These are phyloP conservation scores for Caenorhabditis sp. DNA, from an alignment of 2,888 invertebrate genomes.

Conservation along the genomic window DNA sequence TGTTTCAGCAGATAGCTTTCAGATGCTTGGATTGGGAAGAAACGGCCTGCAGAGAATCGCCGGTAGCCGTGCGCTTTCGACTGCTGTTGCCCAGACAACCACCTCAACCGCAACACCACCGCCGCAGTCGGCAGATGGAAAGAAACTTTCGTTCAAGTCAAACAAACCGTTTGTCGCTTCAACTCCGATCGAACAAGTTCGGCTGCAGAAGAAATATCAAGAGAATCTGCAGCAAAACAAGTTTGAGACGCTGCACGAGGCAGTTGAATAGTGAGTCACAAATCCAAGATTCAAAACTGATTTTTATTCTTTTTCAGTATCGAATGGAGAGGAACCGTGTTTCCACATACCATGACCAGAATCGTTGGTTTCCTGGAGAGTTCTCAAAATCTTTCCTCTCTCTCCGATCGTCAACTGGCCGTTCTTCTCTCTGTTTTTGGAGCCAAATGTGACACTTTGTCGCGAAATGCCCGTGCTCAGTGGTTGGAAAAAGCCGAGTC, in stretches of 20 bases:
- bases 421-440: slow-evolving; percentile 57
- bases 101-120: slow-evolving; percentile 11
- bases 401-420: slow-evolving; percentile 62
- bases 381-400: slow-evolving; percentile 18
- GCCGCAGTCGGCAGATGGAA: slow-evolving; percentile 9
- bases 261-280: slow-evolving; percentile 54
- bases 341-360: slow-evolving; percentile 39
- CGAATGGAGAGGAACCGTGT: slow-evolving; percentile 62
- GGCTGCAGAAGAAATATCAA: slow-evolving; percentile 57
- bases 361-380: slow-evolving; percentile 43
- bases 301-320: too few species aligned
- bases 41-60: slow-evolving; percentile 46
- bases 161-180: slow-evolving; percentile 10
- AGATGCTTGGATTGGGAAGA: slow-evolving; percentile 61
- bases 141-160: slow-evolving; percentile 1
- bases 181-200: slow-evolving; percentile 49
- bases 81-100: slow-evolving; percentile 39
- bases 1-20: background rate
- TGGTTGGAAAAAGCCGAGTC: slow-evolving; percentile 42
- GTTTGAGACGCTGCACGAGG: slow-evolving; percentile 57
- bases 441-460: slow-evolving; percentile 57
- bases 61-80: slow-evolving; percentile 29
- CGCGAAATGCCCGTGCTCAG: slow-evolving; percentile 33
- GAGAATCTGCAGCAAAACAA: slow-evolving; percentile 48
- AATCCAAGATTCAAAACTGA: background rate